Percentiles rank a stretch among this genome's conserved stretches.
These are phyloP conservation scores for Drosophila rhopaloa DNA, from an alignment of 1,140 invertebrate genomes.

Conservation along the genomic window DNA sequence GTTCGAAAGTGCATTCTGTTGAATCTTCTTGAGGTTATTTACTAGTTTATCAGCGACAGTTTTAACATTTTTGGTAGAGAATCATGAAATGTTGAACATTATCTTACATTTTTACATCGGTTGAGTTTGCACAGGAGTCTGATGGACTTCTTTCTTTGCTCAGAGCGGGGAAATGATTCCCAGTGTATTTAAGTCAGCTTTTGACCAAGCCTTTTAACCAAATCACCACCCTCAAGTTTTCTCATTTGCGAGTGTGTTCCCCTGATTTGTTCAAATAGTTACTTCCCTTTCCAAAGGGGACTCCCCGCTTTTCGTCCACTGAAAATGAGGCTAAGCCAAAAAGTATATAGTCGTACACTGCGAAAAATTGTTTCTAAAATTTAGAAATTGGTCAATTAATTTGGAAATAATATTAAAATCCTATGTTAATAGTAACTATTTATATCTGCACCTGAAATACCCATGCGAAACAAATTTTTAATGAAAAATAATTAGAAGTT, in stretches of 20 bases:
- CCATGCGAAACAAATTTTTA: no score
- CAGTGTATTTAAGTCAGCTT: constrained; percentile 1
- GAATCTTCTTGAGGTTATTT: neutral
- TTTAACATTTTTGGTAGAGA: neutral
- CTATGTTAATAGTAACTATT: no score
- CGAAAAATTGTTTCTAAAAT: neutral
- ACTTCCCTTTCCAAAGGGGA: constrained; percentile 5
- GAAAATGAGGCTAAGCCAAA: constrained; percentile 12
- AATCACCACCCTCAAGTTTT: neutral
- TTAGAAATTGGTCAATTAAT: neutral
- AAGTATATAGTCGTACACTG: neutral
- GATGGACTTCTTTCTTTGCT: neutral
- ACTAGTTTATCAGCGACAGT: neutral
- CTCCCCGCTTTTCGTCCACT: neutral
- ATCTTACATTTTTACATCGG: neutral
- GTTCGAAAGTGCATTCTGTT: neutral
- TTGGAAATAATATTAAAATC: no score
- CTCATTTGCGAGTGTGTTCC: constrained; percentile 11
- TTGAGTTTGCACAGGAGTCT: neutral
- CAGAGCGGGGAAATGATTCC: constrained; percentile 8
- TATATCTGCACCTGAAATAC: no score
- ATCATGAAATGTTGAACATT: neutral
- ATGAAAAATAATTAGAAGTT: no score
- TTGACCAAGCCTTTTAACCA: neutral
- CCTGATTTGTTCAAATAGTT: constrained; percentile 64